Conservation (phyloP, 1,140 invertebrate species). For the Drosophila kohkoa region DNA sequence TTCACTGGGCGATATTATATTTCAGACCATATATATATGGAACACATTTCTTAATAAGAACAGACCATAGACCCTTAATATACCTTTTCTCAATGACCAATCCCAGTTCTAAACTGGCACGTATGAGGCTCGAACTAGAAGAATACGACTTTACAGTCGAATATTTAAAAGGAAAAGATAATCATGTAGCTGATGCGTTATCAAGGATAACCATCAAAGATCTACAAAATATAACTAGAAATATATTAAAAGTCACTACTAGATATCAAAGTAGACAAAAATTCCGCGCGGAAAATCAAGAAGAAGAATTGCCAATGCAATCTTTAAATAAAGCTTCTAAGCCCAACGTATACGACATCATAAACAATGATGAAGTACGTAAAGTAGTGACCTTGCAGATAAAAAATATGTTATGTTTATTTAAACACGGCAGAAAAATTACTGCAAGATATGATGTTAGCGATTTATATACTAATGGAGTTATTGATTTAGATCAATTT, state of each 20-base stretch:
- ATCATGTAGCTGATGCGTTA: conserved; percentile 7
- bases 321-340: conserved; percentile 4
- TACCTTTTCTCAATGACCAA: conserved; percentile 4
- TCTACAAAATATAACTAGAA: no score
- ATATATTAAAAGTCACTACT: conserved; percentile 30
- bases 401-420: conserved; percentile 7
- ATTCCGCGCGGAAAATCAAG: conserved; percentile 20
- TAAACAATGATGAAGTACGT: no score
- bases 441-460: conserved; percentile 36
- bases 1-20: conserved; percentile 1
- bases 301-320: conserved; percentile 25
- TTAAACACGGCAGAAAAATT: conserved; percentile 34
- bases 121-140: conserved; percentile 2
- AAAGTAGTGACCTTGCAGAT: conserved; percentile 21
- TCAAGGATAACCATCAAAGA: conserved; percentile 6
- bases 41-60: not conserved
- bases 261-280: conserved; percentile 28
- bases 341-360: no score
- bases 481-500: conserved; percentile 27
- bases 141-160: not conserved
- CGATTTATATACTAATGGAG: conserved; percentile 31
- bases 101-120: conserved; percentile 5
- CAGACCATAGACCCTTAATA: not conserved
- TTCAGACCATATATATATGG: conserved; percentile 1
- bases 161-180: no score